phyloP scores from a whole-genome alignment of 2,888 invertebrate genomes.

The Caradrina clavipalpis region DNA sequence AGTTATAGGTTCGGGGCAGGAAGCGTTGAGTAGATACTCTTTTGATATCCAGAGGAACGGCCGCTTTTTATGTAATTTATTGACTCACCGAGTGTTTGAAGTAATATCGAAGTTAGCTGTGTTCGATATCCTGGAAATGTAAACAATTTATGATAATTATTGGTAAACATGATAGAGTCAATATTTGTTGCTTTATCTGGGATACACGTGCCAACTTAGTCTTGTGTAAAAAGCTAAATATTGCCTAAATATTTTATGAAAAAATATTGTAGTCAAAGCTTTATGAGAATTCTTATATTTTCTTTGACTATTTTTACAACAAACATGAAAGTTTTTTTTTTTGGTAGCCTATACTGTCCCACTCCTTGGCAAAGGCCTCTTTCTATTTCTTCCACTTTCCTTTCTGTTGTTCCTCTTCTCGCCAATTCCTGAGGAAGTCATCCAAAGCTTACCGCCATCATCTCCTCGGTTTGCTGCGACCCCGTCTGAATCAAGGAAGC shows the following conservation, averaged over 20 bases:
- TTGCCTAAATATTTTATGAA: neutral
- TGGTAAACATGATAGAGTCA: slow-evolving; percentile 30
- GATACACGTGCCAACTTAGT: slow-evolving; percentile 19
- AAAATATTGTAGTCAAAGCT: neutral
- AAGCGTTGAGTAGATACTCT: slow-evolving; percentile 72
- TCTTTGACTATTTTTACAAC: neutral
- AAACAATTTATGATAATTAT: slow-evolving; percentile 45
- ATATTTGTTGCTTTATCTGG: slow-evolving; percentile 25
- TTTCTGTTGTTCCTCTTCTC: too few relatives aligned
- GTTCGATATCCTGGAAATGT: slow-evolving; percentile 44
- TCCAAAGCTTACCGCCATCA: too few relatives aligned
- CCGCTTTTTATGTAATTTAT: slow-evolving; percentile 72
- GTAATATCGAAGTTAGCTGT: slow-evolving; percentile 56
- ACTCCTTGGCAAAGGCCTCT: too few relatives aligned
- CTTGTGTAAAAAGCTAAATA: neutral
- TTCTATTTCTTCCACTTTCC: too few relatives aligned
- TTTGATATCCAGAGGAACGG: slow-evolving; percentile 71
- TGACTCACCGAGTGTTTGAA: slow-evolving; percentile 69
- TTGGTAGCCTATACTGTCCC: too few relatives aligned
- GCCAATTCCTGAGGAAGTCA: too few relatives aligned
- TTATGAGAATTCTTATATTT: neutral
- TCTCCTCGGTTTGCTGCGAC: too few relatives aligned
- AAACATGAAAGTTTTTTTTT: too few relatives aligned
- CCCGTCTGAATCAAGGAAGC: too few relatives aligned
- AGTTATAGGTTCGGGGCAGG: slow-evolving; percentile 74